Base-by-base conservation (phyloP, 1,140 invertebrate genomes). In the Papilio dardanus region DNA sequence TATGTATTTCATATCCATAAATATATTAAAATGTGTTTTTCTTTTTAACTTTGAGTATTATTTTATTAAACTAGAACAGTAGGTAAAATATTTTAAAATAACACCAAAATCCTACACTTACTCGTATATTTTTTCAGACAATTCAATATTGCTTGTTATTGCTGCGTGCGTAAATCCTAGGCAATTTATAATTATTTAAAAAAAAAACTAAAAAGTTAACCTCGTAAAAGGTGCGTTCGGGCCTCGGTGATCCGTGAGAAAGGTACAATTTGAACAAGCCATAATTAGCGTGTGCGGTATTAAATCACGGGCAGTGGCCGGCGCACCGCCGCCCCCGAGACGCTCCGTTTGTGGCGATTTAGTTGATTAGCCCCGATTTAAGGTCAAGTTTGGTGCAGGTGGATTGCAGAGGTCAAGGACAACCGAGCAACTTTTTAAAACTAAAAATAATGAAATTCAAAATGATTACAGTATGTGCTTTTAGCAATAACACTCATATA, bases 221-320 rank as follows among this genome's bases (percentile, higher is more conserved):
- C 21, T 16, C 1, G 37, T 16, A 46, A 35, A 76, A 69, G 40
- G 79, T 86, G 76, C 69, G 83, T 84, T 84, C 81, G 71, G 81
- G 62, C 82, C 79, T 24, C 30, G 65, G 69, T 73, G 77, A 77
- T 78, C 87, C 90, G 90, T 92, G 91, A 91, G 91, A 93, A 93
- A 93, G 89, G 81, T 88, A 92, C 90, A 93, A 91, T 93, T 93
- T 92, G 90, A 92, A 93, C 91, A 93, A 91, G 88, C 88, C 90
- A 87, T 92, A 93, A 93, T 93, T 93, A 93, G 89, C 88, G 85
- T 85, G 86, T 78, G 83, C 81, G 62, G 78, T 78, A 89, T 91
- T 92, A 93, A 93, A 93, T 93, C 90, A 91, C 85, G 81, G 82
- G 76, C 80, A 80, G 79, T 65, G 79, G 82, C 81, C 54, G 54